phyloP scores from a whole-genome alignment of 2,113 vertebrate species.

The Ranitomeya variabilis region DNA sequence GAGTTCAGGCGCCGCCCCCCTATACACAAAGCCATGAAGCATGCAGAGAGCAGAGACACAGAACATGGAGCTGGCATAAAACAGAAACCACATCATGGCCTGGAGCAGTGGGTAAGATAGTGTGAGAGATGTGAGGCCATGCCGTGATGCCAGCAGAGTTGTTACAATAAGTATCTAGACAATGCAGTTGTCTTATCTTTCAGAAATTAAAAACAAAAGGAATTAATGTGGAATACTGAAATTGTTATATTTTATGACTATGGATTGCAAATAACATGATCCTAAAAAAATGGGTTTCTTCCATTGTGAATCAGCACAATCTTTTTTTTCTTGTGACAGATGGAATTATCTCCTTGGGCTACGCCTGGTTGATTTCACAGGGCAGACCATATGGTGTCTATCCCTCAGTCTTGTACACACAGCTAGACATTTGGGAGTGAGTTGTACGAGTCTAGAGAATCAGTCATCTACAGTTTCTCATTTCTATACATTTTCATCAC shows the following conservation, averaged over 20 bases:
- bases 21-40: too few relatives aligned
- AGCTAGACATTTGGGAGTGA: slow-evolving; percentile 27
- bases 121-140: too few relatives aligned
- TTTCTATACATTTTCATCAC: background rate
- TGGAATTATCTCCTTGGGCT: slow-evolving; percentile 53
- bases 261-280: background rate
- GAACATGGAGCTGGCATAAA: too few relatives aligned
- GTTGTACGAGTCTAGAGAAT: slow-evolving; percentile 30
- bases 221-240: background rate
- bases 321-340: slow-evolving; percentile 36
- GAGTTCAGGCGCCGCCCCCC: too few relatives aligned
- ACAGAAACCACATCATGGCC: too few relatives aligned
- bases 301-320: slow-evolving; percentile 50
- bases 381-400: slow-evolving; percentile 58
- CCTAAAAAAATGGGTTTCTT: background rate
- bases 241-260: slow-evolving; percentile 6
- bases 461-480: background rate
- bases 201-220: background rate
- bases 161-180: too few relatives aligned
- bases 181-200: background rate
- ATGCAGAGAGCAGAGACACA: too few relatives aligned
- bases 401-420: slow-evolving; percentile 32
- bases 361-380: slow-evolving; percentile 51
- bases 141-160: too few relatives aligned
- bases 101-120: too few relatives aligned